phyloP scores from a whole-genome alignment of 2,888 invertebrate genomes.

The Ceramica pisi region DNA sequence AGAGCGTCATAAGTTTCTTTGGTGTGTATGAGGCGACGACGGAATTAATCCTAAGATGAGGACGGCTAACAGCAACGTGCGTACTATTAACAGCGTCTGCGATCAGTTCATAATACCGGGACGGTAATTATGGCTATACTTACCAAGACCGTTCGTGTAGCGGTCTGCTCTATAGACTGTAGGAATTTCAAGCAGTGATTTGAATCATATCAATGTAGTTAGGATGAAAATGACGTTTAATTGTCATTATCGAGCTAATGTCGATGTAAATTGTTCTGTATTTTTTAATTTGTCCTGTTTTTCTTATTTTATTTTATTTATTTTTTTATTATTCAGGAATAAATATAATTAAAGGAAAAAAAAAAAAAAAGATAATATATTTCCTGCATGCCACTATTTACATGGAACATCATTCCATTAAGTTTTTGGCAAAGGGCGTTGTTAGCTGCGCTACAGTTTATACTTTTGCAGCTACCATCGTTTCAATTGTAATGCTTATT shows the following conservation, averaged over 20 bases:
- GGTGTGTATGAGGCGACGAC: conserved; percentile 16
- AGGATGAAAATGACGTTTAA: conserved; percentile 9
- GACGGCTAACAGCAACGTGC: conserved; percentile 37
- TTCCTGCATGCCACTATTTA: too few relatives aligned
- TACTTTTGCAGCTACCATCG: too few relatives aligned
- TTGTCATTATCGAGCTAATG: conserved; percentile 5
- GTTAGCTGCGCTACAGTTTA: too few relatives aligned
- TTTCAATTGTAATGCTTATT: too few relatives aligned
- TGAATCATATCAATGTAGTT: conserved; percentile 26
- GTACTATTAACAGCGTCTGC: conserved; percentile 46
- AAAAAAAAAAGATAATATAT: too few relatives aligned
- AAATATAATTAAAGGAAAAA: too few relatives aligned
- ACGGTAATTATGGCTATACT: conserved; percentile 52
- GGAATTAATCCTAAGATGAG: conserved; percentile 46
- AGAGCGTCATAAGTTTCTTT: conserved; percentile 30
- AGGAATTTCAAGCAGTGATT: conserved; percentile 33
- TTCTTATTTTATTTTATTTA: too few relatives aligned
- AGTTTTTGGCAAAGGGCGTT: too few relatives aligned
- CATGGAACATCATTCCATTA: too few relatives aligned
- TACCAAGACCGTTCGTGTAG: conserved; percentile 45
- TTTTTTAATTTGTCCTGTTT: too few relatives aligned
- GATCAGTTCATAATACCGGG: conserved; percentile 46
- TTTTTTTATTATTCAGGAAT: too few relatives aligned
- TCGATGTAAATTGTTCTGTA: too few relatives aligned
- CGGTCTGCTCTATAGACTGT: conserved; percentile 35